Evolutionary conservation across 1,140 invertebrate species (phyloP).

Genomic region (Anthonomus grandis): DNA sequence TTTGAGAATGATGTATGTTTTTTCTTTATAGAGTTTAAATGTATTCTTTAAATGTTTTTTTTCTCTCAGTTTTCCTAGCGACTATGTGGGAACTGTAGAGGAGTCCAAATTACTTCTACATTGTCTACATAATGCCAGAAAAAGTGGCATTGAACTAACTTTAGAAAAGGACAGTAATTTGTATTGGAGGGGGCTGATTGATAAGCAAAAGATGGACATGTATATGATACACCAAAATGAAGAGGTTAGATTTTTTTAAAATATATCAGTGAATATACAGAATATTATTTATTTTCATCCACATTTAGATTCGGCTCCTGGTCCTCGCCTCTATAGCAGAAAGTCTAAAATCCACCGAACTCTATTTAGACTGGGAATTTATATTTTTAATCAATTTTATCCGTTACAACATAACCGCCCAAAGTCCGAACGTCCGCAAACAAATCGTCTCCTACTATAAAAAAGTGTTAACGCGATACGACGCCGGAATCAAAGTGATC

Average conservation of each 20-base stretch:
- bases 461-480: slow-evolving; percentile 55
- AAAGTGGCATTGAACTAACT: slow-evolving; percentile 47
- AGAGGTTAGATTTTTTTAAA: slow-evolving; percentile 27
- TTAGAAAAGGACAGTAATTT: slow-evolving; percentile 46
- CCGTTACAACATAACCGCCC: slow-evolving; percentile 67
- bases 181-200: slow-evolving; percentile 41
- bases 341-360: slow-evolving; percentile 70
- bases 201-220: slow-evolving; percentile 48
- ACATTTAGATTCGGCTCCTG: slow-evolving; percentile 50
- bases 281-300: too few relatives aligned
- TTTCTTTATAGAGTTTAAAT: slow-evolving; percentile 3
- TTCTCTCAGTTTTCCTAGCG: slow-evolving; percentile 28
- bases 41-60: slow-evolving; percentile 16
- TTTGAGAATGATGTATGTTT: slow-evolving; percentile 31
- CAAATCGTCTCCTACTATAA: slow-evolving; percentile 59
- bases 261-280: slow-evolving; percentile 1
- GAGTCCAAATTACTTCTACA: slow-evolving; percentile 37
- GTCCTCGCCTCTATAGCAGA: slow-evolving; percentile 70
- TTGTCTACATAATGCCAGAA: slow-evolving; percentile 43
- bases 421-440: slow-evolving; percentile 61
- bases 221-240: slow-evolving; percentile 39
- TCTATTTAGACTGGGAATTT: slow-evolving; percentile 61
- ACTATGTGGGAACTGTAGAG: slow-evolving; percentile 27
- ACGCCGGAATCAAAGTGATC: slow-evolving; percentile 34
- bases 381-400: slow-evolving; percentile 66